Percentiles rank a stretch among this genome's conserved stretches.
Evolutionary conservation across 1,140 invertebrate species (phyloP).

Genomic region (Hylyphantes graminicola): DNA sequence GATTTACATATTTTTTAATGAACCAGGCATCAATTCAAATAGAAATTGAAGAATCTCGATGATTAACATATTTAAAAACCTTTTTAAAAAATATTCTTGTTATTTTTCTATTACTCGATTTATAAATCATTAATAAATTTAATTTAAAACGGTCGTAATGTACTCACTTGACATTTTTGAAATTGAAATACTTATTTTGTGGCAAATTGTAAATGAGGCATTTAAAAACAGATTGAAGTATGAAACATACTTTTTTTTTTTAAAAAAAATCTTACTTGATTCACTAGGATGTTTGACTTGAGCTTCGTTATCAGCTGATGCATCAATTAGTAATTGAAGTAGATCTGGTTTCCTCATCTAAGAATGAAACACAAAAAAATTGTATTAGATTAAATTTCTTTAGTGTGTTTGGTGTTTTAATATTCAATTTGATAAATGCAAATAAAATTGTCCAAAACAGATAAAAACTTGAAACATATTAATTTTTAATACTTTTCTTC

Average conservation of each 20-base stretch:
- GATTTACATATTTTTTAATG: no score
- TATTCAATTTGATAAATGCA: not conserved
- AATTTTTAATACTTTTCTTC: no score
- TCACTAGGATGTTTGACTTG: not conserved
- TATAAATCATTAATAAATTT: no score
- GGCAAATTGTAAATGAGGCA: not conserved
- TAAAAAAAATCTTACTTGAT: not conserved
- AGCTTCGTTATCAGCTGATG: not conserved
- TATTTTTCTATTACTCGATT: no score
- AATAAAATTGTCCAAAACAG: not conserved
- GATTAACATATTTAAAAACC: no score
- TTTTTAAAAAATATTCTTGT: no score
- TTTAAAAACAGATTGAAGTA: not conserved
- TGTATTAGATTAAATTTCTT: not conserved
- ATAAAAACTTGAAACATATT: no score
- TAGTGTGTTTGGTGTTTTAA: not conserved
- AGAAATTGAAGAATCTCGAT: no score
- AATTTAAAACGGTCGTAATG: no score
- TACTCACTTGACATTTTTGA: no score
- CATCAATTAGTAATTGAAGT: constrained; percentile 53
- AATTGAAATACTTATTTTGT: no score
- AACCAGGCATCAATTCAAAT: no score
- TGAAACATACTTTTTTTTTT: not conserved
- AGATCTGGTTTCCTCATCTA: constrained; percentile 47
- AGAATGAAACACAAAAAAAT: not conserved